phyloP scores from a whole-genome alignment of 2,113 vertebrate species.

The Psittacula cyanocephala region DNA sequence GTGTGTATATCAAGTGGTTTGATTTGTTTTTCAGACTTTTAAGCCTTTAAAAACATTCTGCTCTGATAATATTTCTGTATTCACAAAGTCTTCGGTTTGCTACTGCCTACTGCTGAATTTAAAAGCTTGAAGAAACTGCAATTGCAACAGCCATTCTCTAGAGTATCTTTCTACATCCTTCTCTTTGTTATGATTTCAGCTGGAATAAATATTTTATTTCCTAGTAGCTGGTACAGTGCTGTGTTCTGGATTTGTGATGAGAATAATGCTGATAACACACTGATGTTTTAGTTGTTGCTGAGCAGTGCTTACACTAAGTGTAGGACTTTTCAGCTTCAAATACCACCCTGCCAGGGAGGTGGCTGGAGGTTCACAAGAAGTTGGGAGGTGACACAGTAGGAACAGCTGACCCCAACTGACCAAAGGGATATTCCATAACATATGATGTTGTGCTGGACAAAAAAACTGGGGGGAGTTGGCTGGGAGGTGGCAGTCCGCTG shows the following conservation, averaged over 20 bases:
- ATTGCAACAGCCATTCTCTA: background rate
- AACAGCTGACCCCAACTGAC: background rate
- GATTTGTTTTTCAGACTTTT: background rate
- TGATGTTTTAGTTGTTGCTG: background rate
- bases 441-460: background rate
- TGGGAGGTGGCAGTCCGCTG: rapidly evolving
- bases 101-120: background rate
- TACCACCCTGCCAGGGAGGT: background rate
- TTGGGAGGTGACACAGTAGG: background rate
- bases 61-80: background rate
- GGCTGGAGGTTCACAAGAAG: too few relatives aligned
- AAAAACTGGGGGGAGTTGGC: background rate
- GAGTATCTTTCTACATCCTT: background rate
- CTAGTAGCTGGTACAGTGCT: background rate
- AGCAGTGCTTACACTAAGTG: background rate
- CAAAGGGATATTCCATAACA: background rate
- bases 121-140: background rate
- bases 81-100: background rate
- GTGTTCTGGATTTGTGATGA: background rate
- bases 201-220: background rate
- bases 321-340: background rate
- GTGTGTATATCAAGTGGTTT: background rate
- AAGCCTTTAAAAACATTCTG: background rate
- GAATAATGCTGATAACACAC: background rate
- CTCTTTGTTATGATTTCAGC: background rate